Evolutionary conservation across 1,140 invertebrate genomes (phyloP), one percentile per base, ranked within the genome.

Genomic region (Semibalanus balanoides): DNA sequence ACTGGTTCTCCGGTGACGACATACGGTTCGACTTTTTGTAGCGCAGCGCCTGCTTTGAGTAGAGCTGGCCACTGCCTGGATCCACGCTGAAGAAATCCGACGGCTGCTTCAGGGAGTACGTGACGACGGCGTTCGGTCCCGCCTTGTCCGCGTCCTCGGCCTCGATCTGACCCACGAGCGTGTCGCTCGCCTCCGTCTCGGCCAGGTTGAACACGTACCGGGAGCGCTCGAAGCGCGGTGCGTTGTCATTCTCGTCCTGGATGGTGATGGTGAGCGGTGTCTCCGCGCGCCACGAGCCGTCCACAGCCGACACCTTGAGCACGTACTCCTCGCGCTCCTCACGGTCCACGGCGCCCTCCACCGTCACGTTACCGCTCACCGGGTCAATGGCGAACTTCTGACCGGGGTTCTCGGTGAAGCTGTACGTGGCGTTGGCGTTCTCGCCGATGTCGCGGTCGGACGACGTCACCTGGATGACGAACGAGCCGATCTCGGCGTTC

Each of bases 211-310:
- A 96, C 80, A 90, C 91, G 81, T 97, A 97, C 78, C 88, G 91
- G 0, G 90, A 90, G 80, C 93, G 88, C 79, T 94, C 92, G 82
- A 96, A 97, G 83, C 93, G 91, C 0, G 95, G 95, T 0, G 93
- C 89, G 83, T 96, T 96, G 82, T 97, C 95, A 83, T 97, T 97
- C 79, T 95, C 92, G 85, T 97, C 95, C 83, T 96, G 93, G 76
- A 97, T 93, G 0, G 93, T 94, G 30, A 97, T 93, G 0, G 94
- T 95, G 0, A 97, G 83, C 0, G 93, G 90, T 0, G 94, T 96
- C 83, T 94, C 93, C 0, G 91, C 88, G 77, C 89, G 87, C 94
- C 94, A 96, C 9, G 93, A 92, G 0, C 93, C 93, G 84, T 97
- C 94, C 0, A 90, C 90, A 0, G 92, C 94, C 0, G 89, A 88